phyloP scores from a whole-genome alignment of 2,888 invertebrate species.

The Neuroscelio doddi region DNA sequence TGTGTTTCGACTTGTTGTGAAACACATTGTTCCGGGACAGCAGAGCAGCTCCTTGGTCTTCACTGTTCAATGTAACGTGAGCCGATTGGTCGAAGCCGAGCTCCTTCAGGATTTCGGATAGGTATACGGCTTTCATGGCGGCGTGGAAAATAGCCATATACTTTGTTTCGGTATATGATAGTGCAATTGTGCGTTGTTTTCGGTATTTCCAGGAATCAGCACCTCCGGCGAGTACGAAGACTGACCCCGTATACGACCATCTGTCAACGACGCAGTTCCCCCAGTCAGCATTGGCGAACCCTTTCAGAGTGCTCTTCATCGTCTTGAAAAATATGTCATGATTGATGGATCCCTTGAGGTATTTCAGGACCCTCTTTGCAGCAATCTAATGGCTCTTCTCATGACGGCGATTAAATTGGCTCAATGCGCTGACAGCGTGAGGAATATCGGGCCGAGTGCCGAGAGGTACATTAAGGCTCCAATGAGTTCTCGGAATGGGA shows the following conservation, averaged over 20 bases:
- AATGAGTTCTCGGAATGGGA: constrained; percentile 12
- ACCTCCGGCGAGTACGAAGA: constrained; percentile 10
- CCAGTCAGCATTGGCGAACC: constrained; percentile 24
- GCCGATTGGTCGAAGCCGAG: background rate
- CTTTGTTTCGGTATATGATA: background rate
- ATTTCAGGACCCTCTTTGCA: constrained; percentile 6
- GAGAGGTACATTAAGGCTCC: constrained; percentile 21
- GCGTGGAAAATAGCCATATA: too few species aligned
- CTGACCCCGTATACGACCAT: too few species aligned
- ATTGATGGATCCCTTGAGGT: background rate
- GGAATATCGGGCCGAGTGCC: constrained; percentile 4
- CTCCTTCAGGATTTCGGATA: background rate
- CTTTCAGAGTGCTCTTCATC: background rate
- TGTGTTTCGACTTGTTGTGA: constrained; percentile 4
- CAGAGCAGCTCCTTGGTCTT: constrained; percentile 29
- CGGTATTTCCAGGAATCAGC: constrained; percentile 18
- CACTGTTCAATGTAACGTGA: constrained; percentile 10
- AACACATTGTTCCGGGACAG: constrained; percentile 4
- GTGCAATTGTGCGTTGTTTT: background rate
- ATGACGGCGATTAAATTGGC: too few species aligned
- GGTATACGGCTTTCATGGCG: background rate
- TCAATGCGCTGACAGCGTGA: constrained; percentile 1
- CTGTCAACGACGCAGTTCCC: constrained; percentile 13
- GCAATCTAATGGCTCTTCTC: background rate
- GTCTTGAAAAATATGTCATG: background rate